Percentiles rank a stretch among this genome's conserved stretches.
phyloP scores from a whole-genome alignment of 2,797 vertebrate species.

The Epinephelus coioides region DNA sequence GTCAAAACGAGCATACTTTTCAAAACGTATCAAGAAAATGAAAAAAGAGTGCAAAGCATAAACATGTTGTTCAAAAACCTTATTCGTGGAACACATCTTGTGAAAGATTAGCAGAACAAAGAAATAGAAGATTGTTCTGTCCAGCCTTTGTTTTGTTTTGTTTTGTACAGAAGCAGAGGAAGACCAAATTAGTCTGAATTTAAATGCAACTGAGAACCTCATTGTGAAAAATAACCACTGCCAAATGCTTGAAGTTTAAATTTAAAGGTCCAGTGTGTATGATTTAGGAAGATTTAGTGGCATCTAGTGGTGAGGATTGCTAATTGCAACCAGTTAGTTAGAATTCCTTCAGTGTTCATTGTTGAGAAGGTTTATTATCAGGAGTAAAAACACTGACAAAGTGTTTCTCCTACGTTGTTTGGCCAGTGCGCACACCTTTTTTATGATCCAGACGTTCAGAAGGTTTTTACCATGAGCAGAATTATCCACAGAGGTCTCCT shows the following conservation, averaged over 20 bases:
- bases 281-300: too few species aligned
- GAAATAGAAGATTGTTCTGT: background rate
- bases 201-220: background rate
- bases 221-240: background rate
- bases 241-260: background rate
- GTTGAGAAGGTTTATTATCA: too few species aligned
- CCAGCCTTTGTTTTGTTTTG: background rate
- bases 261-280: background rate
- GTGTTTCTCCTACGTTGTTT: too few species aligned
- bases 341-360: too few species aligned
- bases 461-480: too few species aligned
- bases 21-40: conserved; percentile 31
- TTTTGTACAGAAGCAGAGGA: background rate
- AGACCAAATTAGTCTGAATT: background rate
- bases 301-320: too few species aligned
- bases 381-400: too few species aligned
- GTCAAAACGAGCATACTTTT: conserved; percentile 26
- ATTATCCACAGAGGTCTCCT: too few species aligned
- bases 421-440: too few species aligned
- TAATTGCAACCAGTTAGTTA: too few species aligned
- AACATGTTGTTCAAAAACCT: conserved; percentile 34
- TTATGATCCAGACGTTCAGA: too few species aligned
- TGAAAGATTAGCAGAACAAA: conserved; percentile 62
- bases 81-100: conserved; percentile 67
- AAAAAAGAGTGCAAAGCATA: conserved; percentile 58